Conservation (phyloP, 1,140 invertebrate species). For the Drosophila setifemur region DNA sequence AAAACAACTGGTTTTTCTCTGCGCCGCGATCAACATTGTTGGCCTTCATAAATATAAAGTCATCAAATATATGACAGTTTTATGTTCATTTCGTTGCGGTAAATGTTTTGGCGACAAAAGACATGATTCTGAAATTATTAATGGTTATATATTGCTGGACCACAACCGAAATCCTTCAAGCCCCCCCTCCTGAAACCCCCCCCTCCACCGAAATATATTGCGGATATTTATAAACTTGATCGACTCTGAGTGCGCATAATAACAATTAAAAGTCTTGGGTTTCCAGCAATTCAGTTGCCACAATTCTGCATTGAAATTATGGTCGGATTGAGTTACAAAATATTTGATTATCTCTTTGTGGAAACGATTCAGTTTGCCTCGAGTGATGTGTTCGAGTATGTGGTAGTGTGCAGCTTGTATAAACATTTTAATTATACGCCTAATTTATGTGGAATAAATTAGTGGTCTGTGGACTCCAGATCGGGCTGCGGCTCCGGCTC, state of each 20-base stretch:
- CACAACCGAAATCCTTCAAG: background rate
- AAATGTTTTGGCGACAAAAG: constrained; percentile 79
- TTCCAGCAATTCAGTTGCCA: constrained; percentile 37
- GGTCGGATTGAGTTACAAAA: constrained; percentile 68
- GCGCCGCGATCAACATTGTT: constrained; percentile 68
- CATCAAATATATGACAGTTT: constrained; percentile 81
- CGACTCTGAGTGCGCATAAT: constrained; percentile 19
- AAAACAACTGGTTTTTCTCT: constrained; percentile 65
- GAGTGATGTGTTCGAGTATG: constrained; percentile 6
- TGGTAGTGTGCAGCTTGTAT: constrained; percentile 27
- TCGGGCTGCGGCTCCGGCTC: no score
- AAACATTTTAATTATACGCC: constrained; percentile 74
- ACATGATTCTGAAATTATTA: constrained; percentile 76
- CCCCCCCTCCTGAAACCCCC: no score
- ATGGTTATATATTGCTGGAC: constrained; percentile 48
- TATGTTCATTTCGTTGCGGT: constrained; percentile 76
- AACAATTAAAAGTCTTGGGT: constrained; percentile 41
- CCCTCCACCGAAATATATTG: no score
- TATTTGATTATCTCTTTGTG: constrained; percentile 74
- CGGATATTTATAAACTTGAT: constrained; percentile 30
- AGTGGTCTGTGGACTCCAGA: constrained; percentile 52
- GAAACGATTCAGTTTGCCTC: constrained; percentile 52
- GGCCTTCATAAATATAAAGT: constrained; percentile 82
- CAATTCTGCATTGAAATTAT: constrained; percentile 42
- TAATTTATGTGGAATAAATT: constrained; percentile 79